Evolutionary conservation across 2,113 vertebrate species (phyloP), one percentile per base, ranked within the genome.

Genomic region (Notarius quadriscutis): DNA sequence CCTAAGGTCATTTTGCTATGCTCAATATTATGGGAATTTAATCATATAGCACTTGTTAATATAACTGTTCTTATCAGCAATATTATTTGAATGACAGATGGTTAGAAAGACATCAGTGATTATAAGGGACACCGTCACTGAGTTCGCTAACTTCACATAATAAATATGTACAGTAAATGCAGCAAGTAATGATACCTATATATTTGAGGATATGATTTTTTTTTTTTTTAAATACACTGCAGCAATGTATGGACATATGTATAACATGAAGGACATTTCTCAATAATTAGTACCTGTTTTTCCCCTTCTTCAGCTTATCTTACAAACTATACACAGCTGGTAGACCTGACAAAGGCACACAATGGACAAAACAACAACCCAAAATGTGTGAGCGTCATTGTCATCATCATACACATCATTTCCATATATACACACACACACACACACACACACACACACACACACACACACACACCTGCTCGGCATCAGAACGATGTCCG

Each of bases 301-400:
- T 90, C 90, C 90, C 90, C 89, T 91, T 93, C 91, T 90, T 88
- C 90, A 91, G 87, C 89, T 91, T 91, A 92, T 93, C 92, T 92
- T 94, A 95, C 93, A 95, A 94, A 95, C 92, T 94, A 93, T 93
- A 95, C 93, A 95, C 91, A 94, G 92, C 91, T 93, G 96, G 96
- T 96, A 96, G 94, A 93, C 95, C 95, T 93, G 93, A 95, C 92
- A 92, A 96, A 95, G 95, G 95, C 95, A 95, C 95, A 95, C 94
- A 91, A 95, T 94, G 93, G 95, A 96, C 93, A 93, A 93, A 95
- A 94, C 91, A 86, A 84, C 88, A 91, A 88, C 91, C 91, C 92
- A 92, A 93, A 91, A 94, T 94, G 94, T 93, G 92, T 84, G 94
- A 89, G 84, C 87, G 90, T 89, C 88, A 91, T 91, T 90, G 92